These are phyloP conservation scores for Neuroscelio doddi DNA, from an alignment of 2,888 invertebrate genomes.

Conservation along the genomic window DNA sequence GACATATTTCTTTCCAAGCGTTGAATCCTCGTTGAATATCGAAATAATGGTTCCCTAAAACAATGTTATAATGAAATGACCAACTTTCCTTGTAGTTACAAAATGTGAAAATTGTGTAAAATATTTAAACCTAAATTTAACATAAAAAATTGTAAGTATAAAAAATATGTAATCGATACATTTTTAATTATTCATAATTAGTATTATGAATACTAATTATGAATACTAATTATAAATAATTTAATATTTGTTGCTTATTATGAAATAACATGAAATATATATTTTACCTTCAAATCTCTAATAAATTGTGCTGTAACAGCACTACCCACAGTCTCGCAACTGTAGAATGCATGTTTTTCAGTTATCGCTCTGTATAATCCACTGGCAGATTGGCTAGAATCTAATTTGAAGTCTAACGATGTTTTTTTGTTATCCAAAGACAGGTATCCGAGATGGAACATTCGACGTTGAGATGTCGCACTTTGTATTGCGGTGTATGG, in stretches of 20 bases:
- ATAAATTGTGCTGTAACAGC: slow-evolving; percentile 93
- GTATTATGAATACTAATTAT: too few relatives aligned
- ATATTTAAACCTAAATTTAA: too few relatives aligned
- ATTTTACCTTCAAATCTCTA: slow-evolving; percentile 83
- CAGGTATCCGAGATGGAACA: slow-evolving; percentile 84
- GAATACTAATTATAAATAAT: too few relatives aligned
- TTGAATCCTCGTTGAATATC: slow-evolving; percentile 91
- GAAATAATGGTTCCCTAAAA: slow-evolving; percentile 88
- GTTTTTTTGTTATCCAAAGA: slow-evolving; percentile 80
- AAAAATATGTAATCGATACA: too few relatives aligned
- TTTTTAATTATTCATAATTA: too few relatives aligned
- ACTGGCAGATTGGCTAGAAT: slow-evolving; percentile 86
- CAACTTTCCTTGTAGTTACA: too few relatives aligned
- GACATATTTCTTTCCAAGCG: slow-evolving; percentile 90
- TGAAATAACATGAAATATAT: too few relatives aligned
- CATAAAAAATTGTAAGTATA: too few relatives aligned
- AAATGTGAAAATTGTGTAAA: too few relatives aligned
- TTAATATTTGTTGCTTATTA: too few relatives aligned
- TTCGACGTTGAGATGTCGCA: slow-evolving; percentile 83
- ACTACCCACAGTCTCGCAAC: slow-evolving; percentile 91
- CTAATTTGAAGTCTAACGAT: slow-evolving; percentile 84
- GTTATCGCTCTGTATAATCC: slow-evolving; percentile 90
- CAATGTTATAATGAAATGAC: too few relatives aligned
- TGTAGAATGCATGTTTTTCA: slow-evolving; percentile 93
- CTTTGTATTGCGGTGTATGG: slow-evolving; percentile 87